Evolutionary conservation across 2,888 invertebrate species (phyloP).

Genomic region (Tethea ocularis): DNA sequence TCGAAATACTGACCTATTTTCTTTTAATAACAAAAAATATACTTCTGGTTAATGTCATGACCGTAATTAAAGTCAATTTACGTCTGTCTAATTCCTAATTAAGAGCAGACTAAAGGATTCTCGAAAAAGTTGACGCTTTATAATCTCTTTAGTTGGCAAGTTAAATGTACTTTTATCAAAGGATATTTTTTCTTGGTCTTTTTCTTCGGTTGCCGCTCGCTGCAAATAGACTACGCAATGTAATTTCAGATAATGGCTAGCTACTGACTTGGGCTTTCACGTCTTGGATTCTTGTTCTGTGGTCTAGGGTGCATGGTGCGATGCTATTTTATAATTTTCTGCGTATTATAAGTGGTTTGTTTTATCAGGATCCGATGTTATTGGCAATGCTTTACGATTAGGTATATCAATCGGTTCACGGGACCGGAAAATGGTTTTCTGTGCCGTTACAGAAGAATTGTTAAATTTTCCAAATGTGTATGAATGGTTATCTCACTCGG

Average conservation of each 20-base stretch:
- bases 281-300: too few species aligned
- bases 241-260: constrained; percentile 38
- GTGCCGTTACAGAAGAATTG: background rate
- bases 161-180: constrained; percentile 22
- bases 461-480: background rate
- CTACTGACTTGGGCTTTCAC: constrained; percentile 12
- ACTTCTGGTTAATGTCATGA: background rate
- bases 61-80: background rate
- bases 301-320: constrained; percentile 9
- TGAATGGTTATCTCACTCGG: too few species aligned
- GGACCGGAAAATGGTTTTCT: background rate
- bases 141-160: constrained; percentile 6
- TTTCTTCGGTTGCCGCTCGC: constrained; percentile 16
- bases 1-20: background rate
- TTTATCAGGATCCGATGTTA: background rate
- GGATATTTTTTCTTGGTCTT: background rate
- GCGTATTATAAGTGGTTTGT: background rate
- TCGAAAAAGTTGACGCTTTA: background rate
- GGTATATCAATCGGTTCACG: background rate
- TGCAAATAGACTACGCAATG: constrained; percentile 33
- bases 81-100: background rate
- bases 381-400: background rate
- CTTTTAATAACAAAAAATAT: background rate
- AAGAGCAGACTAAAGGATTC: background rate
- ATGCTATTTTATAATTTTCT: background rate